Evolutionary conservation across 2,797 vertebrate genomes (phyloP), one percentile per base, ranked within the genome.

Genomic region (Lacerta bilineata): DNA sequence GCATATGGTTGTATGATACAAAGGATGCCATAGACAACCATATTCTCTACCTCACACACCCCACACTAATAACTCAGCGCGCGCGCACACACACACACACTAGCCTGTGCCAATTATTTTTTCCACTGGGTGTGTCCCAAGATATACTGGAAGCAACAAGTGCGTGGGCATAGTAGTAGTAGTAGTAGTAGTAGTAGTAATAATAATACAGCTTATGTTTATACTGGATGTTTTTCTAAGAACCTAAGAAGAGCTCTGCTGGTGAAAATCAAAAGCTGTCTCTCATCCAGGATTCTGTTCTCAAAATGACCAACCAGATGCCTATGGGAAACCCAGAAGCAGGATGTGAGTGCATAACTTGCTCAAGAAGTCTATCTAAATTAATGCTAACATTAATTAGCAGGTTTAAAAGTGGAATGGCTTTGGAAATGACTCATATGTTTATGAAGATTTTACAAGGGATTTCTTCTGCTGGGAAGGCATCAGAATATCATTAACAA

Each of bases 21-120:
- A 23, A 39, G 50, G 75, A 18, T 77, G 75, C 39, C 41, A 25
- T 33, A 69, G 25, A n/a, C 25, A 83, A 68, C 41, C 27, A 46
- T n/a, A 25, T 36, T n/a, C 27, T n/a, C 36, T 41, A 50, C 11
- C 50, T 50, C 46, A 23, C 9, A 55, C 43, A 50, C 15, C 8
- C 41, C 69, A 27, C 29, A n/a, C 5, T 68, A 41, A 69, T 8
- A 83, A 50, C 50, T 83, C 81, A 71, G 50, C 8, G 43, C 8
- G 7, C 43, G 7, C 9, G 1, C 43, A 9, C 11, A 3, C 43
- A 33, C 17, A 27, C 3, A 27, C 29, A 39, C 23, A 3, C 1
- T 2, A 41, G 18, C 15, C 11, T 18, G 0, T 43, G 17, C 3
- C 10, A 8, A 8, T 27, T n/a, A 1, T 20, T n/a, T 29, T 2